These are phyloP conservation scores for Hanleya hanleyi DNA, from an alignment of 2,888 invertebrate genomes.

Conservation along the genomic window DNA sequence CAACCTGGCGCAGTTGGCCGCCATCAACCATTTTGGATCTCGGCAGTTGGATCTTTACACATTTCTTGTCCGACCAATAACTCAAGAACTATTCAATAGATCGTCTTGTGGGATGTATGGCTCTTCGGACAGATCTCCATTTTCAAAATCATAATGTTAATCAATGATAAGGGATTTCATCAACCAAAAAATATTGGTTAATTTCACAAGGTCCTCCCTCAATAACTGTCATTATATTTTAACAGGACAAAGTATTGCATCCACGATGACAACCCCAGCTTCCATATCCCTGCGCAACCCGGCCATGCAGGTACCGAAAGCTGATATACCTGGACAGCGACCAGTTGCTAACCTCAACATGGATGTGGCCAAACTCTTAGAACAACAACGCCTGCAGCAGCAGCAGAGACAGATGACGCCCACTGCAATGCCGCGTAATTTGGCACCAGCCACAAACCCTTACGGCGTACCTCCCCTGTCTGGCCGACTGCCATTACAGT, in stretches of 20 bases:
- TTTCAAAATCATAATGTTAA: too few species aligned
- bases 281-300: not conserved
- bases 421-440: conserved; percentile 20
- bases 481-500: conserved; percentile 54
- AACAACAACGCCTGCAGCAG: conserved; percentile 37
- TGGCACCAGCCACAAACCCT: conserved; percentile 36
- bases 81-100: too few species aligned
- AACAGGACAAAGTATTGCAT: not conserved
- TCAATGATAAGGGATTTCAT: too few species aligned
- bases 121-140: too few species aligned
- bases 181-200: too few species aligned
- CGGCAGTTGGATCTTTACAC: too few species aligned
- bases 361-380: conserved; percentile 39
- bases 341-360: not conserved
- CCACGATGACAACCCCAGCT: not conserved
- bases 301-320: not conserved
- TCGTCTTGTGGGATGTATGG: too few species aligned
- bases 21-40: too few species aligned
- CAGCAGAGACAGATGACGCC: conserved; percentile 12
- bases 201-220: too few species aligned
- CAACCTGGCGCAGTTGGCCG: too few species aligned
- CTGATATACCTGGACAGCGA: not conserved
- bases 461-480: conserved; percentile 49
- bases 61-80: too few species aligned
- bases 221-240: not conserved